phyloP scores from a whole-genome alignment of 2,797 vertebrate species.

The Rousettus madagascariensis region DNA sequence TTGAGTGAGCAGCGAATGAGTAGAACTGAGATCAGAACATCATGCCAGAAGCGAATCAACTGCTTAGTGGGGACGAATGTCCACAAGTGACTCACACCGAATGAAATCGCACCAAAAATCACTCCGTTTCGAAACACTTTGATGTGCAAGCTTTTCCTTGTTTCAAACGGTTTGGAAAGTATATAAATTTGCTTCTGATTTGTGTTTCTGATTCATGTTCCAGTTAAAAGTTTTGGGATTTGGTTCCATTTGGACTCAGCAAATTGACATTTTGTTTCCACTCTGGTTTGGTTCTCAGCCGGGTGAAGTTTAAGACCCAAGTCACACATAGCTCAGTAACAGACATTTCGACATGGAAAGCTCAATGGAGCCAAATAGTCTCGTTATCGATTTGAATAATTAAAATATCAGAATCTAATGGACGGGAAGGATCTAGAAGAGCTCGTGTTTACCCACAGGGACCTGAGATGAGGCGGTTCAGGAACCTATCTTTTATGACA shows the following conservation, averaged over 20 bases:
- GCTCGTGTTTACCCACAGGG: not conserved
- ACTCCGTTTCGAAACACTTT: not conserved
- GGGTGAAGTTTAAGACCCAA: not conserved
- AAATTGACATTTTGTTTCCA: not conserved
- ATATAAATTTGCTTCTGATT: not conserved
- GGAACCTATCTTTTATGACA: not conserved
- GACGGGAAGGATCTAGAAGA: not conserved
- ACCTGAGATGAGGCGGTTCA: not conserved
- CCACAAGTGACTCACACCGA: not conserved
- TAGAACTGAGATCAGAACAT: not conserved
- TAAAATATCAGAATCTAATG: not conserved
- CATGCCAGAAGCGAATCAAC: not conserved
- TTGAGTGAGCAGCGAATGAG: not conserved
- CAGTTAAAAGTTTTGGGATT: not conserved
- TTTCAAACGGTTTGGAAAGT: not conserved
- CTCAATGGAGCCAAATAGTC: not conserved
- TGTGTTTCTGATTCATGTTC: not conserved
- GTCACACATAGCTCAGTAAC: not conserved
- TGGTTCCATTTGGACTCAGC: not conserved
- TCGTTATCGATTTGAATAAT: not conserved
- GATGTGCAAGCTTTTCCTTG: not conserved
- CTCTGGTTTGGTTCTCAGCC: not conserved
- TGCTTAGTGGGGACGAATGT: not conserved
- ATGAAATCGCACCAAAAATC: not conserved
- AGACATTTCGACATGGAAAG: not conserved